phyloP scores from a whole-genome alignment of 2,797 vertebrate genomes.

The Heliangelus exortis region DNA sequence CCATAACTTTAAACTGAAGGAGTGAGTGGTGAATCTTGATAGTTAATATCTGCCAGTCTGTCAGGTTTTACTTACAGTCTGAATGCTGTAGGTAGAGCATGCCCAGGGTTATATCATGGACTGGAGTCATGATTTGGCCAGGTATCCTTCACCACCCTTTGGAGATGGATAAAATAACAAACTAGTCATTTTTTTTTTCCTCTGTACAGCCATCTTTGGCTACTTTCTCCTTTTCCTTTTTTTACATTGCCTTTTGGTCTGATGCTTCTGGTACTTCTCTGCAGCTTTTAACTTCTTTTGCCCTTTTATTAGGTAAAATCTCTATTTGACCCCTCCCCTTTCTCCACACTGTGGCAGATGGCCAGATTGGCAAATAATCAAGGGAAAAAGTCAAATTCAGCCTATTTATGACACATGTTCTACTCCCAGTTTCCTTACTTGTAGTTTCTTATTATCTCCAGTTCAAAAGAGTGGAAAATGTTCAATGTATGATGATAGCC shows the following conservation, averaged over 20 bases:
- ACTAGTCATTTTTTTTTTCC: background rate
- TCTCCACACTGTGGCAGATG: background rate
- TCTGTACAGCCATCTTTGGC: background rate
- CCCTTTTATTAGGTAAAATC: background rate
- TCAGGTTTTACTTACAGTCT: background rate
- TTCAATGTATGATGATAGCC: background rate
- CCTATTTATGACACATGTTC: background rate
- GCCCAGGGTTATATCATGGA: background rate
- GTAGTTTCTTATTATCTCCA: conserved; percentile 21
- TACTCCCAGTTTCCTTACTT: conserved; percentile 1
- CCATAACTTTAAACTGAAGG: background rate
- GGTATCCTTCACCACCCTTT: background rate
- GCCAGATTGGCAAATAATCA: conserved; percentile 16
- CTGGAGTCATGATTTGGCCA: background rate
- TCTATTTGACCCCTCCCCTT: background rate
- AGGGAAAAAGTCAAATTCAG: background rate
- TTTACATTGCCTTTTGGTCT: background rate
- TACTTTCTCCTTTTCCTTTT: background rate
- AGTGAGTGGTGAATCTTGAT: background rate
- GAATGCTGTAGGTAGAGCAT: background rate
- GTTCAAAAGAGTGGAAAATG: conserved; percentile 21
- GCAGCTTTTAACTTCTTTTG: conserved; percentile 8
- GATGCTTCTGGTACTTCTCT: background rate
- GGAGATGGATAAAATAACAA: background rate
- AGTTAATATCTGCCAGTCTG: background rate